Percentiles rank a stretch among this genome's conserved stretches.
Evolutionary conservation across 2,888 invertebrate genomes (phyloP).

Genomic region (Lepidonotus clava): DNA sequence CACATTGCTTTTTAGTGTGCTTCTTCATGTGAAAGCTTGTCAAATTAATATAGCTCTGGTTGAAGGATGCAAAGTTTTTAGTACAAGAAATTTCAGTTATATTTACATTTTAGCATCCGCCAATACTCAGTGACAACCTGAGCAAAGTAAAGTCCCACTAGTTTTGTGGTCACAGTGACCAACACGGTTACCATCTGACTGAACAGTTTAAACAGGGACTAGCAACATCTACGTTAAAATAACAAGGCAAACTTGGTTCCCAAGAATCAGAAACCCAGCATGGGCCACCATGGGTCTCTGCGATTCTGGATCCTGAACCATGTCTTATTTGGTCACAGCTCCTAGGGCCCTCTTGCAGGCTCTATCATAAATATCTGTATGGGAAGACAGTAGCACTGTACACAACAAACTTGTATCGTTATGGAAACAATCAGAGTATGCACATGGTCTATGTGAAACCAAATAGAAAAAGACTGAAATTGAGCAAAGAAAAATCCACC

Average conservation of each 20-base stretch:
- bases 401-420: constrained; percentile 6
- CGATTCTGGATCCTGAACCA: not conserved
- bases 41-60: too few species aligned
- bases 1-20: too few species aligned
- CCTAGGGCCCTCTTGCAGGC: not conserved
- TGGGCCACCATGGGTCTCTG: not conserved
- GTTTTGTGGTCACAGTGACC: not conserved
- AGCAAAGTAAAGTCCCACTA: not conserved
- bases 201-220: not conserved
- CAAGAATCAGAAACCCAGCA: not conserved
- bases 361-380: not conserved
- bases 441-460: not conserved
- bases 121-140: not conserved
- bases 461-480: not conserved
- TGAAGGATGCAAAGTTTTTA: too few species aligned
- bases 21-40: too few species aligned
- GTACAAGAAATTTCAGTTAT: too few species aligned
- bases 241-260: not conserved
- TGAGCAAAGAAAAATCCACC: not conserved
- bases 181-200: not conserved
- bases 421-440: not conserved
- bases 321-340: not conserved
- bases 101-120: too few species aligned
- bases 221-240: not conserved
- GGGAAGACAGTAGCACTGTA: constrained; percentile 42